A percentile compares a stretch with the other conserved stretches of the same genome.
phyloP scores from a whole-genome alignment of 2,797 vertebrate genomes.

The Hippocampus kuda region DNA sequence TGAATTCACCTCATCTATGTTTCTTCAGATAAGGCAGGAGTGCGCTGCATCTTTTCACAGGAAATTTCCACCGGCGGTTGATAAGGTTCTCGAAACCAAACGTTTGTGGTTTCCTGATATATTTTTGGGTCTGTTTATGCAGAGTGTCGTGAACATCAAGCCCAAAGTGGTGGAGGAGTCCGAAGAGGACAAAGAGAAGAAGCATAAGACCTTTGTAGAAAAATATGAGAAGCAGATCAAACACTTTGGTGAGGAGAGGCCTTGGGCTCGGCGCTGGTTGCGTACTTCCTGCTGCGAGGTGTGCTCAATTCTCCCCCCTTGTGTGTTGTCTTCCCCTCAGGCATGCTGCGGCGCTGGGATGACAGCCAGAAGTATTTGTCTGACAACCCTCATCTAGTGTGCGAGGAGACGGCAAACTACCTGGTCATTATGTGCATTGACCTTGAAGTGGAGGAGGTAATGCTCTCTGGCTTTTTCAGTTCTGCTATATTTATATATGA shows the following conservation, averaged over 20 bases:
- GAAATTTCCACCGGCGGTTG: background rate
- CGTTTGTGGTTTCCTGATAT: conserved; percentile 4
- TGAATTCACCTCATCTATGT: background rate
- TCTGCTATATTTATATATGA: no score
- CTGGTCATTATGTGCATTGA: conserved; percentile 97
- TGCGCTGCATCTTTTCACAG: background rate
- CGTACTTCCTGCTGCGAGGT: background rate
- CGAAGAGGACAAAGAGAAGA: conserved; percentile 84
- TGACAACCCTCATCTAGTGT: conserved; percentile 84
- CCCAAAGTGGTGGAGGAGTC: conserved; percentile 70
- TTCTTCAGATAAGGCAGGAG: background rate
- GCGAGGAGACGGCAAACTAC: conserved; percentile 93
- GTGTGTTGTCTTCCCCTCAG: conserved; percentile 44
- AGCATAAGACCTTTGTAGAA: conserved; percentile 90
- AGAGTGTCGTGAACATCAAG: conserved; percentile 83
- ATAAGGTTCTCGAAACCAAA: background rate
- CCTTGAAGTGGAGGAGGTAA: conserved; percentile 90
- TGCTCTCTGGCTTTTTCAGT: background rate
- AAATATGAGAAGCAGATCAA: conserved; percentile 86
- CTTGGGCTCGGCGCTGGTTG: background rate
- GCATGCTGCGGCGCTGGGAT: conserved; percentile 91
- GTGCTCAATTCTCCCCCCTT: background rate
- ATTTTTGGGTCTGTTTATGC: conserved; percentile 13
- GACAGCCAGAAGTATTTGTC: conserved; percentile 93
- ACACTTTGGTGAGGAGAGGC: conserved; percentile 76